Base-by-base conservation (phyloP, 2,797 vertebrate genomes). In the Prionace glauca region DNA sequence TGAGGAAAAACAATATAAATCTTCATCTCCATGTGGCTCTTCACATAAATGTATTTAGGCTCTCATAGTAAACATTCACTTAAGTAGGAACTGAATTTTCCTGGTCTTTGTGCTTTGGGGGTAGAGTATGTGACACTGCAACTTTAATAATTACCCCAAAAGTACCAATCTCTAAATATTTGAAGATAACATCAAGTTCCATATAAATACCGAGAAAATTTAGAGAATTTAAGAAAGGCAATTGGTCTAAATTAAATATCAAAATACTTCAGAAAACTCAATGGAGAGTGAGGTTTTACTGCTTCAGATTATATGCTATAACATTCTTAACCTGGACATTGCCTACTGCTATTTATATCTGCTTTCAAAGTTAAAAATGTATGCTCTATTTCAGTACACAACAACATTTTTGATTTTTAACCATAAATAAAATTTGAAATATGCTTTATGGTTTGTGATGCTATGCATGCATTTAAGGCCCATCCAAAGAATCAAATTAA, bases 1-100 rank as follows among this genome's bases (percentile, higher is more conserved):
- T 96, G 69, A 32, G 72, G 72, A 88, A 90, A 96, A 67, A 95
- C 56, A 95, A 69, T 79, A 56, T n/a, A 77, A 12, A 95, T n/a
- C 45, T 95, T 94, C 69, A 74, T 8, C 36, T 94, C 22, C 26
- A 60, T 32, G 50, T 60, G 26, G 56, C 77, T n/a, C 93, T 77
- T 95, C 26, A 72, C 12, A 45, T 69, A 94, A 71, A 95, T 56
- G 10, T 3, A 29, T 14, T 56, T 32, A 45, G 24, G 24, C 69
- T 72, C 41, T 32, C 0, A 94, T 72, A 41, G 22, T 50, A 94
- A 72, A 29, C 32, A 67, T 92, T 18, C 8, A 67, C 36, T 65
- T n/a, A 22, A 36, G n/a, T 32, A 69, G n/a, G 81, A 84, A 84
- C 18, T 90, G 8, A 92, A 36, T 24, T 8, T 62, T 65, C 90